These are phyloP conservation scores for Parnassius apollo DNA, from an alignment of 2,888 invertebrate genomes.

Conservation along the genomic window DNA sequence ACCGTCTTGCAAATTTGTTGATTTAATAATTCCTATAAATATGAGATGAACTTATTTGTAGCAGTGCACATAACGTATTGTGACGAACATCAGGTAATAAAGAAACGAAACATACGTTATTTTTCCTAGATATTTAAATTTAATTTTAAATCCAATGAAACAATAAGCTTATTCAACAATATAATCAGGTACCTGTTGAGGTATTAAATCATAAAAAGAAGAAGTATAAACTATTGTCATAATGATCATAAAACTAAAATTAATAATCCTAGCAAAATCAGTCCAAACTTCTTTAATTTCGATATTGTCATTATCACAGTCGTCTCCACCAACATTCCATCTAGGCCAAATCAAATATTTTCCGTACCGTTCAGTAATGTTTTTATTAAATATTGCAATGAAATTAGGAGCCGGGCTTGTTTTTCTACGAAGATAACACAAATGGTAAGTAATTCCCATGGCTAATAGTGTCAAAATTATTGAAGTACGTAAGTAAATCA, in stretches of 20 bases:
- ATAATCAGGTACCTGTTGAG: constrained; percentile 7
- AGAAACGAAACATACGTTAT: not conserved
- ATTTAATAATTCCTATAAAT: too few relatives aligned
- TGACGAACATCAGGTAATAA: not conserved
- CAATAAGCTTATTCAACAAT: not conserved
- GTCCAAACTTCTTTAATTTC: constrained; percentile 10
- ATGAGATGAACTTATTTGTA: too few relatives aligned
- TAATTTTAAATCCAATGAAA: too few relatives aligned
- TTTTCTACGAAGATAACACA: not conserved
- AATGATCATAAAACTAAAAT: constrained; percentile 11
- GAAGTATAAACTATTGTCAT: constrained; percentile 4
- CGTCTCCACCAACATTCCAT: constrained; percentile 33
- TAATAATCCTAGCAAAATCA: constrained; percentile 12
- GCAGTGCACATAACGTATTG: too few relatives aligned
- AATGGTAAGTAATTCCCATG: constrained; percentile 36
- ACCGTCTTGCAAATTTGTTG: too few relatives aligned
- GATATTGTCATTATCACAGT: not conserved
- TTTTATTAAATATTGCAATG: constrained; percentile 38
- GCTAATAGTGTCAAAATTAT: constrained; percentile 38
- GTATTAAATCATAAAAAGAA: constrained; percentile 6
- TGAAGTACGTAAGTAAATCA: constrained; percentile 46
- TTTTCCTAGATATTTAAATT: too few relatives aligned
- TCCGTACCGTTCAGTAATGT: constrained; percentile 34
- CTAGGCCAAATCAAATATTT: constrained; percentile 39
- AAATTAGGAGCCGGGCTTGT: constrained; percentile 31